A percentile compares a stretch with the other conserved stretches of the same genome.
Evolutionary conservation across 2,113 vertebrate genomes (phyloP).

Genomic region (Poeciliopsis turrubarensis): DNA sequence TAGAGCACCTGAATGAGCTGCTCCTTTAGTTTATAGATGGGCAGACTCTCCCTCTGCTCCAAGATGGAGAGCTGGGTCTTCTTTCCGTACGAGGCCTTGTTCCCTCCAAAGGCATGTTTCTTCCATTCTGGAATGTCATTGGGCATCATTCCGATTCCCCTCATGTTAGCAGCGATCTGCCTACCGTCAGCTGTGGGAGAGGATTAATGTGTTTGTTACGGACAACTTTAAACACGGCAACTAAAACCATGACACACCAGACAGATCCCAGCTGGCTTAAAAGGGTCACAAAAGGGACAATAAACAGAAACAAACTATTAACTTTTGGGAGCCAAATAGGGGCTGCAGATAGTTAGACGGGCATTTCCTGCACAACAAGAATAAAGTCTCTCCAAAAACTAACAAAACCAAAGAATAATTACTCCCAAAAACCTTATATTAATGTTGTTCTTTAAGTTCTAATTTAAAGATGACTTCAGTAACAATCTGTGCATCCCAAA

Average conservation of each 20-base stretch:
- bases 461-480: constrained; percentile 13
- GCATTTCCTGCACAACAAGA: constrained; percentile 44
- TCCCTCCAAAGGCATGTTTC: constrained; percentile 97
- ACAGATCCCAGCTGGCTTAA: background rate
- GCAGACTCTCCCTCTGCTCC: constrained; percentile 96
- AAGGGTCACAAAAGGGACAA: background rate
- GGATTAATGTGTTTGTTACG: background rate
- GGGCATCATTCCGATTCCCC: constrained; percentile 99
- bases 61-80: constrained; percentile 96
- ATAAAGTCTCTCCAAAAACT: background rate
- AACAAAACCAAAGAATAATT: constrained; percentile 14
- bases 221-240: background rate
- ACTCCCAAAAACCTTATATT: background rate
- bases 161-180: constrained; percentile 98
- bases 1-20: constrained; percentile 93
- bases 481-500: background rate
- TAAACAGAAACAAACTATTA: constrained; percentile 15
- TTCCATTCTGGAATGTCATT: constrained; percentile 99
- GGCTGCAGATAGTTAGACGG: constrained; percentile 71
- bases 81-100: constrained; percentile 98
- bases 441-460: constrained; percentile 1
- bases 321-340: constrained; percentile 29
- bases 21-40: constrained; percentile 97
- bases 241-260: background rate
- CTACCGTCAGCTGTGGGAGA: constrained; percentile 86